Percentiles rank a stretch among this genome's conserved stretches.
Evolutionary conservation across 2,113 vertebrate genomes (phyloP).

Genomic region (Corynorhinus townsendii): DNA sequence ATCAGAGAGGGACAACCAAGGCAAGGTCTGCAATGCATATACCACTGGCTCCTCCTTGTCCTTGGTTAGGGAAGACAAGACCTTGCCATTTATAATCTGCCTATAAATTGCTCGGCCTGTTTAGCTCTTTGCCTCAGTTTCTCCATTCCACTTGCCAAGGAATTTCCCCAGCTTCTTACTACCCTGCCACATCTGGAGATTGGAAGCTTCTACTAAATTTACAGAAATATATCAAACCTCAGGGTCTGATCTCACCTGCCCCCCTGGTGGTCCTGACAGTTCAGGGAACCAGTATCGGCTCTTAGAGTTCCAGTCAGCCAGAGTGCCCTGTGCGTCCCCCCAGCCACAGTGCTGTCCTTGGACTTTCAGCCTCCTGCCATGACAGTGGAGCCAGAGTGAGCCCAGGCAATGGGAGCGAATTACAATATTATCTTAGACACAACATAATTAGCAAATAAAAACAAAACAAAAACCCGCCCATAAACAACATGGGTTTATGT

Average conservation of each 20-base stretch:
- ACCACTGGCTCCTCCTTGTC: not conserved
- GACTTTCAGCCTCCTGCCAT: not conserved
- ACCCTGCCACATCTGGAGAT: not conserved
- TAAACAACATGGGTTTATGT: not conserved
- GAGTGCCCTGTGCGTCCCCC: fast-evolving
- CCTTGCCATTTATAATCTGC: not conserved
- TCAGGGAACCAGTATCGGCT: no score
- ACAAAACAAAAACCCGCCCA: not conserved
- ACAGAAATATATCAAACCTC: not conserved
- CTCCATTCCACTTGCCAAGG: not conserved
- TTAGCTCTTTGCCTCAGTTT: not conserved
- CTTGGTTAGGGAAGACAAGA: not conserved
- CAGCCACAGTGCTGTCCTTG: fast-evolving
- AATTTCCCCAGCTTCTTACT: not conserved
- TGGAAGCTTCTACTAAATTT: not conserved
- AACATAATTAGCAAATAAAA: constrained; percentile 41
- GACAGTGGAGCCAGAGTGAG: not conserved
- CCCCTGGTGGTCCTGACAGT: not conserved
- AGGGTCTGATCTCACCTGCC: no score
- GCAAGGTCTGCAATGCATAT: not conserved
- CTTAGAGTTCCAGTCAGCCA: no score
- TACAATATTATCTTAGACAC: constrained; percentile 35
- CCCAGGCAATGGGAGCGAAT: constrained; percentile 2
- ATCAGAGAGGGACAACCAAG: not conserved
- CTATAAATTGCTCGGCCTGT: not conserved